Conservation (phyloP, 2,888 invertebrate species). For the Unio pictorum region DNA sequence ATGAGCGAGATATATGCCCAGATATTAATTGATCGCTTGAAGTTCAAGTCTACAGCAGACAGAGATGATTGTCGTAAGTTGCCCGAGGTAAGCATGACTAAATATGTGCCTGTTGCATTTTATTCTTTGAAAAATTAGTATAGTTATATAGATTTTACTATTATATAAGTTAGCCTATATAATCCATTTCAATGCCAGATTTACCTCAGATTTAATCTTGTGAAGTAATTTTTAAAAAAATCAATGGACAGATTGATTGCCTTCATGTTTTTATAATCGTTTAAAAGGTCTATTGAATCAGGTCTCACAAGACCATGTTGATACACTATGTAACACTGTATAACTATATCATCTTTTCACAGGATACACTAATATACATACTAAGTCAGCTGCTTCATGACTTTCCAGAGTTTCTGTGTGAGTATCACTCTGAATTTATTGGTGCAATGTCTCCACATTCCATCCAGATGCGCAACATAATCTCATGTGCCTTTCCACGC, state of each 20-base stretch:
- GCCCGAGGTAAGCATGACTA: constrained; percentile 83
- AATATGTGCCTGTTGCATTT: background rate
- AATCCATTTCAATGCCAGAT: no score
- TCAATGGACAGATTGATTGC: no score
- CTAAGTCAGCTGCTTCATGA: constrained; percentile 97
- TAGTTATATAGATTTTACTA: no score
- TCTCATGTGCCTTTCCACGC: constrained; percentile 96
- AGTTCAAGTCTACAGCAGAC: constrained; percentile 96
- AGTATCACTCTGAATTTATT: constrained; percentile 99
- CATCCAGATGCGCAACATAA: constrained; percentile 97
- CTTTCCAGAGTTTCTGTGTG: constrained; percentile 99
- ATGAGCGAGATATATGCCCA: constrained; percentile 99
- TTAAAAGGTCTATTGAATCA: background rate
- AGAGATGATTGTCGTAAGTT: constrained; percentile 96
- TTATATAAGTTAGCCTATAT: no score
- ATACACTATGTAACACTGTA: no score
- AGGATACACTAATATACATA: constrained; percentile 88
- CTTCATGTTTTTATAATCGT: no score
- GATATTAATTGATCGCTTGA: constrained; percentile 94
- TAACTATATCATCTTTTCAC: constrained; percentile 25
- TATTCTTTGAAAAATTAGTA: no score
- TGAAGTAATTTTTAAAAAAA: background rate
- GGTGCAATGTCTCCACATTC: constrained; percentile 99
- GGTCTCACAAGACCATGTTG: background rate
- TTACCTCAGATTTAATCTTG: no score